Conservation (phyloP, 2,888 invertebrate species). For the Macrosiphum euphorbiae region DNA sequence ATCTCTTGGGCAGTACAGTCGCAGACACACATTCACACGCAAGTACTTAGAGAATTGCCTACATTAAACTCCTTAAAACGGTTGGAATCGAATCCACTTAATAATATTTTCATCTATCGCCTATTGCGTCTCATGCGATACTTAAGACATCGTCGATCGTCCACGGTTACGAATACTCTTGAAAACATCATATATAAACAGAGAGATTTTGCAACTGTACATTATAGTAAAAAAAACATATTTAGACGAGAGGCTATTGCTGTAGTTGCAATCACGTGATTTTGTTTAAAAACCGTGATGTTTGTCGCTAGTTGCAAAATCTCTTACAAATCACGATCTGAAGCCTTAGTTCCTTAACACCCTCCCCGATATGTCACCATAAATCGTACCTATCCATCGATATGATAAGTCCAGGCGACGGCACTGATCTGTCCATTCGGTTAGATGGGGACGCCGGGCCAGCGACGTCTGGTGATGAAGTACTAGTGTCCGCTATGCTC, state of each 20-base stretch:
- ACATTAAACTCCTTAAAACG: background rate
- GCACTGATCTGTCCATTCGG: constrained; percentile 68
- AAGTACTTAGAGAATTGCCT: background rate
- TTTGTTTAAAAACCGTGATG: background rate
- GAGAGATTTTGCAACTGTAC: constrained; percentile 4
- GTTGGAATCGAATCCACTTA: background rate
- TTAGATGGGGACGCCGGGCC: constrained; percentile 83
- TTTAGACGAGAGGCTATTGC: background rate
- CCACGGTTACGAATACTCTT: background rate
- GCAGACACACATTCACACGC: background rate
- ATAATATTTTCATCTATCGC: background rate
- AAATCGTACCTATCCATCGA: constrained; percentile 57
- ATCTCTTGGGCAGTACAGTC: background rate
- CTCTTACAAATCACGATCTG: background rate
- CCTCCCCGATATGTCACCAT: background rate
- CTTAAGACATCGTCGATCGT: background rate
- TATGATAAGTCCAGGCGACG: constrained; percentile 66
- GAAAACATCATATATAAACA: background rate
- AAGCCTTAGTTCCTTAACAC: background rate
- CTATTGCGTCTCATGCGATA: background rate
- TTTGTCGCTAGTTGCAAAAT: background rate
- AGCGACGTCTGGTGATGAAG: constrained; percentile 89
- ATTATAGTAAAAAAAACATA: background rate
- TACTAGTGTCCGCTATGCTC: constrained; percentile 93
- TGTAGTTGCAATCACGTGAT: background rate